Base-by-base conservation (phyloP, 2,888 invertebrate species). In the Doris montereyensis region DNA sequence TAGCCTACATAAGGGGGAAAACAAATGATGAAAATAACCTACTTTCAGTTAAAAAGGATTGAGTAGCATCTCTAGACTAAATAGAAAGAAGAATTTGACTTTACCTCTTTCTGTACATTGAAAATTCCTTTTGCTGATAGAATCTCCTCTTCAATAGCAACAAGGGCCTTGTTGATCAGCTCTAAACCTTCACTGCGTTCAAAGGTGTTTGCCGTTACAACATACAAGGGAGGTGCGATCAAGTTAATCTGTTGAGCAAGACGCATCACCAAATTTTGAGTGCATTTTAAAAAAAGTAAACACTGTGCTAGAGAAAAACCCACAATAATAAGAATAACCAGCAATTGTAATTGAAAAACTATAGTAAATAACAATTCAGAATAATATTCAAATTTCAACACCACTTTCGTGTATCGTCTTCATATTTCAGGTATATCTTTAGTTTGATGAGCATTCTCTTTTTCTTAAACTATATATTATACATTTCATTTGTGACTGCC, bases 171-270 rank as follows among this genome's bases (percentile, higher is more conserved):
- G 88, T 96, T 95, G 73, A 99, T 92, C 4, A 96, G 95, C 92
- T 95, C 96, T 68, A 99, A 93, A 1, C 99, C 99, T 86, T 98
- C 97, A 71, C 95, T 94, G 90, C 97, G 96, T 91, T 99, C 99
- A 32, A 99, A 96, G 0, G 99, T 99, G 34, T 98, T 97, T 67
- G 99, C 98, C 21, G 99, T 99, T 95, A 99, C 97, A 80, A 99
- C 98, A 93, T 98, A 99, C 86, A 98, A 93, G 76, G 99, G 99
- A 41, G 99, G 99, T 3, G 99, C 99, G 90, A 99, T 99, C 84
- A 99, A 93, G 93, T 99, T 99, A 87, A 99, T 99, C 94, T 93
- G 86, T 8, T 68, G 26, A 35, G n/a, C 1, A 65, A 58, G 72
- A 62, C 21, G 68, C n/a, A 62, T 21, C n/a, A 52, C 17, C 17